Evolutionary conservation across 2,113 vertebrate species (phyloP), one percentile per base, ranked within the genome.

Genomic region (Dasyprocta punctata): DNA sequence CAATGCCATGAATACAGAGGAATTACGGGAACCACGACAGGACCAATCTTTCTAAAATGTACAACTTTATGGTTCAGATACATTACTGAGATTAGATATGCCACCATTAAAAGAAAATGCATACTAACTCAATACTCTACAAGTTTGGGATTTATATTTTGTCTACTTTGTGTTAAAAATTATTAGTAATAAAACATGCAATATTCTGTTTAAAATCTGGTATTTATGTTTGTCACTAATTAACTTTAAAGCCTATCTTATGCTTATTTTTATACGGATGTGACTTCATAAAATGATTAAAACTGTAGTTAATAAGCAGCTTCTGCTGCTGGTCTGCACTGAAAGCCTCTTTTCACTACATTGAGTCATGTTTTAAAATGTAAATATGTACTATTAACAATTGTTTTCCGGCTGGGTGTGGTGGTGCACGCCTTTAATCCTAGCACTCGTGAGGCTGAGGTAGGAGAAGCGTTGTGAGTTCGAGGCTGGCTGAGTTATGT

Each of bases 281-380:
- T 7, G 44, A 71, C 52, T 85, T 94, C 22, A 67, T 75, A 87
- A 96, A 87, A 78, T 71, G 41, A 85, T 69, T 36, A 44, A 11
- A 26, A 75, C n/a, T 73, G 19, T 41, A 81, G 36, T 67, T 90
- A 87, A 78, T 85, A 77, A 92, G 77, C 54, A 94, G 20, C 49
- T 95, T 56, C 47, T 80, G 81, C 65, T 96, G 78, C 58, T 87
- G 47, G 41, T 84, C 22, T 96, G 52, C 41, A 63, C 20, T 91
- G 60, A 84, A 36, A 92, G 52, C 6, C 24, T 86, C n/a, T 96
- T 97, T 92, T 89, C 61, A 94, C 38, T 81, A 75, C 92, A 65
- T 49, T 94, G 28, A 14, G 13, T 92, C 36, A 47, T 60, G 38
- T 86, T 97, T 97, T 92, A 83, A 95, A 41, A 95, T 97, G 26